Evolutionary conservation across 2,888 invertebrate species (phyloP).

Genomic region (Drosophila kanekoi): DNA sequence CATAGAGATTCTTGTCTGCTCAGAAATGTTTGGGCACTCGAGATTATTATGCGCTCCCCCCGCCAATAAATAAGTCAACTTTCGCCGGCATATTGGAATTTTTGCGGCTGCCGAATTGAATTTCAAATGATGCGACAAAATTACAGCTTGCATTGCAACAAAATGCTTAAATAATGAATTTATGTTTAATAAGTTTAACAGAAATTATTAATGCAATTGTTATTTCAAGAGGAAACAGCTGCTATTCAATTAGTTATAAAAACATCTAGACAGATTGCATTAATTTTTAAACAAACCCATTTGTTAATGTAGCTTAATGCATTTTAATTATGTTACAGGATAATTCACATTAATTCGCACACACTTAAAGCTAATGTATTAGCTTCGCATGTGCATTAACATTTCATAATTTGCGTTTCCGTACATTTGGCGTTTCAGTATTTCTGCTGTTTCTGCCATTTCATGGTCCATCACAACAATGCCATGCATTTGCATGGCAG

Average conservation of each 20-base stretch:
- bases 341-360: too few relatives aligned
- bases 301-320: too few relatives aligned
- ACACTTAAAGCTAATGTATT: too few relatives aligned
- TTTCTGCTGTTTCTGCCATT: not conserved
- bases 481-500: slow-evolving; percentile 2
- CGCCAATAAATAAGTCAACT: slow-evolving; percentile 52
- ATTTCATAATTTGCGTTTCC: too few relatives aligned
- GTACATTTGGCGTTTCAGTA: not conserved
- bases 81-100: slow-evolving; percentile 5
- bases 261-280: too few relatives aligned
- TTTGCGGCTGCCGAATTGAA: slow-evolving; percentile 17
- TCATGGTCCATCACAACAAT: not conserved
- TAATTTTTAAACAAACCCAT: too few relatives aligned
- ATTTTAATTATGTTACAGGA: too few relatives aligned
- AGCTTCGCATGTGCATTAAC: too few relatives aligned
- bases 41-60: slow-evolving; percentile 54
- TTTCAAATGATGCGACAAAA: slow-evolving; percentile 4
- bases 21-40: slow-evolving; percentile 26
- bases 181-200: not conserved
- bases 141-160: slow-evolving; percentile 7
- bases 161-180: slow-evolving; percentile 1
- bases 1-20: slow-evolving; percentile 12
- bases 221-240: not conserved
- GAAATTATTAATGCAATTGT: not conserved
- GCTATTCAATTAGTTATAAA: not conserved